These are phyloP conservation scores for Phainopepla nitens DNA, from an alignment of 2,113 vertebrate species.

Conservation along the genomic window DNA sequence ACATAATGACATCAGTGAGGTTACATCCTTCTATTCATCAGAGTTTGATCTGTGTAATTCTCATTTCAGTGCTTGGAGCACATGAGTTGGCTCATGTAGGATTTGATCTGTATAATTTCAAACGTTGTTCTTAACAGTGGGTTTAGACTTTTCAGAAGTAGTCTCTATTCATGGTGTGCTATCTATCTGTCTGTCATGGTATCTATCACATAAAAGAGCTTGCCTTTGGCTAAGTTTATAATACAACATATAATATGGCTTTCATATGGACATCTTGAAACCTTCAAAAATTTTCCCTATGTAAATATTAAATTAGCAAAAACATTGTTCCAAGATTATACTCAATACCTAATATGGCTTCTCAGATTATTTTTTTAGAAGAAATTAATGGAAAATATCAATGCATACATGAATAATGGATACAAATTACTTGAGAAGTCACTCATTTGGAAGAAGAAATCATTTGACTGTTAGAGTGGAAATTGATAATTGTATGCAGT, in stretches of 20 bases:
- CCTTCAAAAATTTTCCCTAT: not conserved
- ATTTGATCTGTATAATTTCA: not conserved
- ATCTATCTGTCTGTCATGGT: not conserved
- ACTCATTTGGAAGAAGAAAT: not conserved
- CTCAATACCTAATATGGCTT: rapidly evolving
- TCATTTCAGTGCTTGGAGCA: not conserved
- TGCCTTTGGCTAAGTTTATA: not conserved
- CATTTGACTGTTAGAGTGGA: not conserved
- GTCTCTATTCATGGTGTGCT: not conserved
- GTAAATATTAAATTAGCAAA: not conserved
- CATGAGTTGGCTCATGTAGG: not conserved
- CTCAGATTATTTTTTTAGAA: not conserved
- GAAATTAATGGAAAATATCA: not conserved
- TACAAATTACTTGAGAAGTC: not conserved
- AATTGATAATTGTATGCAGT: not conserved
- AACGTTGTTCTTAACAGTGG: not conserved
- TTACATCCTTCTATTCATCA: not conserved
- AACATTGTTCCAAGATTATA: not conserved
- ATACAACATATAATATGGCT: not conserved
- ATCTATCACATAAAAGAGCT: not conserved
- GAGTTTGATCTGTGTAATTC: not conserved
- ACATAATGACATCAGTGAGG: not conserved
- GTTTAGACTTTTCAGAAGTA: not conserved
- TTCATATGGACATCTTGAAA: not conserved
- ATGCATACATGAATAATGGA: not conserved